Base-by-base conservation (phyloP, 2,888 invertebrate species). In the Onthophagus sagittarius region DNA sequence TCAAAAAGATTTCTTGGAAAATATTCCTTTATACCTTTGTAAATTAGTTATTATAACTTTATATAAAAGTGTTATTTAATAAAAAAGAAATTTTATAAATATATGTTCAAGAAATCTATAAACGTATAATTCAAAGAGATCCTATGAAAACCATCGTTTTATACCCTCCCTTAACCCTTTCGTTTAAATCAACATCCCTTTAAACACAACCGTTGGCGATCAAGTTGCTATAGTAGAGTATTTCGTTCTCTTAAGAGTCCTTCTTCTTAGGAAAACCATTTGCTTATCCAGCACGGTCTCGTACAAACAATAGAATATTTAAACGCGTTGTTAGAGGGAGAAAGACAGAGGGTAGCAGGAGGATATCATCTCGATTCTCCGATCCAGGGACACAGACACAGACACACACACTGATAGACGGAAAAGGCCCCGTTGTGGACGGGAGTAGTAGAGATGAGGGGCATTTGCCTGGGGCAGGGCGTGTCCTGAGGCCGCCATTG, bases 401-500 rank as follows among this genome's bases (percentile, higher is more conserved):
- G 4, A 53, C 67, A 9, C 39, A 53, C 39, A 53, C 39, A 53
- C 23, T 23, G 23, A 23, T 23, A 23, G 23, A 23, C 39, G 39
- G 9, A 53, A 53, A 53, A 11, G 23, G 23, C 23, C 11, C 39
- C 39, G 39, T 53, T 53, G 39, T 53, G 39, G 39, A 53, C 39
- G 39, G 23, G 23, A 53, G 39, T 53, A 67, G 67, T 23, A 71
- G 72, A 67, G 74, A 72, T 70, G 74, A 70, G 72, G 77, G 77
- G 77, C 77, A 83, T 81, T 53, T 76, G 83, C 83, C 83, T 77
- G 78, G 76, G 83, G 84, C 83, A 77, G 83, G 84, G 84, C 84
- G 84, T 84, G 82, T 82, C 83, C 82, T 80, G 78, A 77, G 81
- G 82, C 81, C 78, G 79, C 80, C 78, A 84, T 84, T 84, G 84